Conservation (phyloP, 92 coral and sea anemone species). For the Phenganax stokvisi region DNA sequence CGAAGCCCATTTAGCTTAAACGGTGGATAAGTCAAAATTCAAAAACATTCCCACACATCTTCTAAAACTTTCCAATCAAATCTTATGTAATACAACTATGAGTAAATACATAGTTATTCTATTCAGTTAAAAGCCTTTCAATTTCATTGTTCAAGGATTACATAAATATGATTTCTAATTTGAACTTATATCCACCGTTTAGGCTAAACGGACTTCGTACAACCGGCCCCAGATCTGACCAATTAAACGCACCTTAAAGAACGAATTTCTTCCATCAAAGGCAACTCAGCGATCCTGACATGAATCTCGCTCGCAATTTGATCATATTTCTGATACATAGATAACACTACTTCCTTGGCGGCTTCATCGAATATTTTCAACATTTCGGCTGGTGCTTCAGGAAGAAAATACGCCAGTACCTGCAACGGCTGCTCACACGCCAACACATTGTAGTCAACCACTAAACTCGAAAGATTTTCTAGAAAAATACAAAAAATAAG, state of each 20-base stretch:
- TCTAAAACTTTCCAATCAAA: no score
- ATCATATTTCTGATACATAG: constrained; percentile 92
- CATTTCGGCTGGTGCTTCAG: constrained; percentile 99
- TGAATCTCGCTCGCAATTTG: constrained; percentile 87
- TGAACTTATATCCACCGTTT: no score
- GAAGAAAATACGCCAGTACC: constrained; percentile 90
- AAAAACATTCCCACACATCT: no score
- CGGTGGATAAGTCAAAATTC: no score
- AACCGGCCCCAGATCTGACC: neutral
- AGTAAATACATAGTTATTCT: no score
- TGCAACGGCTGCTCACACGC: constrained; percentile 85
- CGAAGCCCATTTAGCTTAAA: no score
- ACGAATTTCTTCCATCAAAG: constrained; percentile 91
- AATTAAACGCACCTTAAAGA: constrained; percentile 62
- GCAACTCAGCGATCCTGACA: constrained; percentile 88
- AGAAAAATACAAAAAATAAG: constrained; percentile 2
- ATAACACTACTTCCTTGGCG: constrained; percentile 92
- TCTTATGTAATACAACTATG: no score
- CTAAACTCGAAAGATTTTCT: constrained; percentile 87
- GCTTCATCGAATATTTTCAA: constrained; percentile 95
- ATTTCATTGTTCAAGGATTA: no score
- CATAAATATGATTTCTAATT: no score
- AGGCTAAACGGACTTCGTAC: no score
- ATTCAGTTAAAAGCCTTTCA: no score
- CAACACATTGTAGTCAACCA: constrained; percentile 82